Base-by-base conservation (phyloP, 1,140 invertebrate genomes). In the Caenorhabditis briggsae region DNA sequence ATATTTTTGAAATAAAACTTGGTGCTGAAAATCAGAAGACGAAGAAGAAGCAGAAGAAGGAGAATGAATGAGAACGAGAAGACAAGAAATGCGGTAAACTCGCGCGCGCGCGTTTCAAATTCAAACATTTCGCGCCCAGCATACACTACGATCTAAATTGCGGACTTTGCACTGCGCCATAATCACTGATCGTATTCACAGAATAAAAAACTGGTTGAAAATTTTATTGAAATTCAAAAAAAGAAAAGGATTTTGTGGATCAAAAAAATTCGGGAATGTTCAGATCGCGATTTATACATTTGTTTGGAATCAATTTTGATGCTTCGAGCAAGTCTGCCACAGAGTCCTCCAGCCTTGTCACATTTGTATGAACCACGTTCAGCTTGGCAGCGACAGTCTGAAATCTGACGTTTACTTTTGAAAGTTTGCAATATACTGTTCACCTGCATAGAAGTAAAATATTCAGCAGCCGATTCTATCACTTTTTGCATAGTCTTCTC, bases 401-500 rank as follows among this genome's bases (percentile, higher is more conserved):
- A 9, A 78, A 78, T 53, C 50, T 14, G 20, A 23, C 0, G 9
- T 46, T 18, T 16, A 18, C 18, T 43, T 43, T 70, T 2, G 18
- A 16, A 11, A 16, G 2, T 18, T 23, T 5, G 7, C 33, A 43
- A 5, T 43, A 43, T 70, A 25, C 12, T 6, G 50, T 2, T 50
- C 23, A 78, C 70, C 70, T 78, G 70, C 70, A 78, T 78, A 12
- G 70, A 50, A n/a, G 70, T 78, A 33, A 78, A 78, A 78, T 46
- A 78, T 25, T 78, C 70, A 23, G 70, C 46, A 48, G 70, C 70
- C 46, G 70, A 78, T 48, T 78, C 70, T 0, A 46, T 78, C 70
- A 78, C 70, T 78, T 78, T 78, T 78, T 78, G 70, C 70, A 78
- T 78, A 0, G 70, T 78, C 50, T 78, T 78, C 70, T 78, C 70